Base-by-base conservation (phyloP, 2,888 invertebrate genomes). In the Tenthredo distinguenda region DNA sequence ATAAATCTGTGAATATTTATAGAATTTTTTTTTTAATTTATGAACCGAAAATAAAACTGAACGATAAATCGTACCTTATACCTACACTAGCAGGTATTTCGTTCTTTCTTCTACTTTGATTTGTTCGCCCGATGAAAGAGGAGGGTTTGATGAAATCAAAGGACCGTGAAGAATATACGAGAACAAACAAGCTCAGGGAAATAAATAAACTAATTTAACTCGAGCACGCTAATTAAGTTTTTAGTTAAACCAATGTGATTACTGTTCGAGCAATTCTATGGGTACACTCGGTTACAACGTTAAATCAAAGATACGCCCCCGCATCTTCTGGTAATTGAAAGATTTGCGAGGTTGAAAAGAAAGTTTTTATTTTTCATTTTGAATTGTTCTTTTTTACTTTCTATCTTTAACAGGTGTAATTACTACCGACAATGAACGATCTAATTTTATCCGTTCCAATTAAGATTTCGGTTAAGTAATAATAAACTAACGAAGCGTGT, bases 191-290 rank as follows among this genome's bases (percentile, higher is more conserved):
- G 40, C 68, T 26, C 31, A n/a, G n/a, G 21, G 37, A 47, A 71
- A 68, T 83, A 68, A 83, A 83, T 40, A 68, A 83, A 83, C 68
- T 71, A 12, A 83, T 83, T 83, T 68, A 83, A 83, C 83, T 83
- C 21, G 18, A 71, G 43, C 18, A 50, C 10, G 62, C 62, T 81
- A 83, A 83, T 83, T 47, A 83, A 50, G 47, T 83, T 83, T 83
- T 83, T 83, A 83, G 68, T 83, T 83, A 68, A 68, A 65, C 43
- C 83, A 68, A 83, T 71, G 83, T 34, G 65, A 83, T 47, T 83
- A 68, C 47, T 47, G 83, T 68, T 68, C 18, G 65, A 47, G 83
- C 4, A 83, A 62, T 81, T 81, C 40, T 26, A 37, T 31, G 62
- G 40, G 40, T 37, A 65, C 26, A 62, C 40, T 43, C 31, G 21